Conservation (phyloP, 2,797 vertebrate genomes). For the Lemur catta region DNA sequence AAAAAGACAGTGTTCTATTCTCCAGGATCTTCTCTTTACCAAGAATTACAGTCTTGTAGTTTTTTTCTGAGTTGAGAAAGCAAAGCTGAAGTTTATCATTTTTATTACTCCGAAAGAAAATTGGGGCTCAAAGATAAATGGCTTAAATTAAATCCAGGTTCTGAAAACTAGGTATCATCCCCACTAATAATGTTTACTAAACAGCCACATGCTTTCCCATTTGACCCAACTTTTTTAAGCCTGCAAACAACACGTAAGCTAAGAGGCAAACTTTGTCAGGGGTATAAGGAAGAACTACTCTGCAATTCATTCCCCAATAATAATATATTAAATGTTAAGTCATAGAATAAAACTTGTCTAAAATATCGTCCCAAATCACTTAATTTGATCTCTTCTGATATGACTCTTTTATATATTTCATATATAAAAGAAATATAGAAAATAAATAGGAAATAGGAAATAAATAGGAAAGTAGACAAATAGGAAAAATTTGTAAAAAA, state of each 20-base stretch:
- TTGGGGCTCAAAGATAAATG: background rate
- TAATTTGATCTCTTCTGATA: background rate
- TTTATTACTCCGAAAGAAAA: conserved; percentile 28
- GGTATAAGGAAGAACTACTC: background rate
- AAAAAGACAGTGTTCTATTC: background rate
- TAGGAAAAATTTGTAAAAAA: background rate
- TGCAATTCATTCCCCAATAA: background rate
- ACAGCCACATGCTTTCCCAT: background rate
- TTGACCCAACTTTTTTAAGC: background rate
- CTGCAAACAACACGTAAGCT: background rate
- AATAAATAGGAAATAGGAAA: background rate
- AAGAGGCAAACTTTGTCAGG: background rate
- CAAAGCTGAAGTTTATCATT: conserved; percentile 16
- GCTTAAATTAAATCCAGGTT: conserved; percentile 12
- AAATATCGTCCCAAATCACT: conserved; percentile 31
- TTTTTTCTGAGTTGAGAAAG: background rate
- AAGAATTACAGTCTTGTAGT: background rate
- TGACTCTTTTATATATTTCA: background rate
- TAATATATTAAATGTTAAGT: background rate
- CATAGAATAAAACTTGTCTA: background rate
- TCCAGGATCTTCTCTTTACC: background rate
- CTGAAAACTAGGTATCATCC: background rate
- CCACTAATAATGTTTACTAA: background rate
- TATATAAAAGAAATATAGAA: background rate
- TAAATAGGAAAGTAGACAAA: background rate